Evolutionary conservation across 1,140 invertebrate species (phyloP).

Genomic region (Melanaphis sacchari): DNA sequence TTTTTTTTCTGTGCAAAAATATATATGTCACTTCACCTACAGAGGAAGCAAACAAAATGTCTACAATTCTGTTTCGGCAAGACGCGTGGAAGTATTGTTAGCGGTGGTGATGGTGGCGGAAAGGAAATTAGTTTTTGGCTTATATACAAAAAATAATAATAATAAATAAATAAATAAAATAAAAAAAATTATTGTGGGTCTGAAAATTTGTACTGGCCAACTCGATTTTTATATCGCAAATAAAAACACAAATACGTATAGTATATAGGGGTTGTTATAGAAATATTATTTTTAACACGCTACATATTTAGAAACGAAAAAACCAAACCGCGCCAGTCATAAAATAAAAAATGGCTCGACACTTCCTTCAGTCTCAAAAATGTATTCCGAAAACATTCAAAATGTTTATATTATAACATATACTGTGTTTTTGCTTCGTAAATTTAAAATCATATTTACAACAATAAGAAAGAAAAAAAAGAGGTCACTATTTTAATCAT

Average conservation of each 20-base stretch:
- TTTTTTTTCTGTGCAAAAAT: neutral
- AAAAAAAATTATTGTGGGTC: neutral
- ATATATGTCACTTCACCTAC: neutral
- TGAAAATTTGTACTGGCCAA: slow-evolving; percentile 52
- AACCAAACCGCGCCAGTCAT: neutral
- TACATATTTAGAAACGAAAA: neutral
- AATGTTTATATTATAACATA: neutral
- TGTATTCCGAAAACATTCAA: slow-evolving; percentile 49
- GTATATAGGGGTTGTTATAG: neutral
- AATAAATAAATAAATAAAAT: neutral
- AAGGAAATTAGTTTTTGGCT: neutral
- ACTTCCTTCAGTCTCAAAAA: slow-evolving; percentile 58
- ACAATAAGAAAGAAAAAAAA: neutral
- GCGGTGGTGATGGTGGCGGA: neutral
- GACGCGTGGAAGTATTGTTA: neutral
- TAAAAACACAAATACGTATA: slow-evolving; percentile 34
- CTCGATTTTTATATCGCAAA: slow-evolving; percentile 32
- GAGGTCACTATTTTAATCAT: slow-evolving; percentile 36
- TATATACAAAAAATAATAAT: slow-evolving; percentile 33
- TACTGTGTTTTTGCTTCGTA: slow-evolving; percentile 13
- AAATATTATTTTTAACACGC: neutral
- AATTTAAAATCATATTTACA: slow-evolving; percentile 49
- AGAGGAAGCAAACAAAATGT: neutral
- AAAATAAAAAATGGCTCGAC: slow-evolving; percentile 54
- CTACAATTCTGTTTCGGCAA: neutral